Conservation (phyloP, 1,140 invertebrate species). For the Diplogasteroides magnus region DNA sequence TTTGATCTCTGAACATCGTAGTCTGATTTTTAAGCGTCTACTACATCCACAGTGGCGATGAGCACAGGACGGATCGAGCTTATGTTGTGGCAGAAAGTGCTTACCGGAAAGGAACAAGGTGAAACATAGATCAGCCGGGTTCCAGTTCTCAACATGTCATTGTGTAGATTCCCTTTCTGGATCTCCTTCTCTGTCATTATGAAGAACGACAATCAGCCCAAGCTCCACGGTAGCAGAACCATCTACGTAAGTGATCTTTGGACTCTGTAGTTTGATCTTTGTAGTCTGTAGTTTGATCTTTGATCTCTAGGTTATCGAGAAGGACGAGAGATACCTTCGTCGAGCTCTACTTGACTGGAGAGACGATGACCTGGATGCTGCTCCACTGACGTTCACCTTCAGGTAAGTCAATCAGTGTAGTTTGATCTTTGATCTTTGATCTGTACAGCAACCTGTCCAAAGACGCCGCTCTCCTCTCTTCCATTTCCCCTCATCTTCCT, state of each 20-base stretch:
- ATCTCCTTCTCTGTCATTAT: slow-evolving; percentile 40
- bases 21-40: slow-evolving; percentile 28
- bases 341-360: slow-evolving; percentile 40
- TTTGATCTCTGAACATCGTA: not conserved
- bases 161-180: slow-evolving; percentile 45
- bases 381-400: slow-evolving; percentile 38
- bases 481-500: slow-evolving; percentile 31
- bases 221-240: slow-evolving; percentile 16
- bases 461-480: slow-evolving; percentile 32
- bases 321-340: slow-evolving; percentile 42
- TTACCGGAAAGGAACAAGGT: slow-evolving; percentile 13
- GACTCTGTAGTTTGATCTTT: not conserved
- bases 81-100: slow-evolving; percentile 42
- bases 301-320: slow-evolving; percentile 32
- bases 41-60: slow-evolving; percentile 46
- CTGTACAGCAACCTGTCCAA: slow-evolving; percentile 13
- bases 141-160: too few species aligned
- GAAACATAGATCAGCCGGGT: too few species aligned
- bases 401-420: slow-evolving; percentile 32
- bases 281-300: too few species aligned
- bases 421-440: not conserved
- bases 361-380: slow-evolving; percentile 38
- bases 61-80: slow-evolving; percentile 31
- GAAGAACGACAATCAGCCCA: slow-evolving; percentile 45
- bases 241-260: slow-evolving; percentile 15